Evolutionary conservation across 2,797 vertebrate genomes (phyloP), one percentile per base, ranked within the genome.

Genomic region (Gymnodraco acuticeps): DNA sequence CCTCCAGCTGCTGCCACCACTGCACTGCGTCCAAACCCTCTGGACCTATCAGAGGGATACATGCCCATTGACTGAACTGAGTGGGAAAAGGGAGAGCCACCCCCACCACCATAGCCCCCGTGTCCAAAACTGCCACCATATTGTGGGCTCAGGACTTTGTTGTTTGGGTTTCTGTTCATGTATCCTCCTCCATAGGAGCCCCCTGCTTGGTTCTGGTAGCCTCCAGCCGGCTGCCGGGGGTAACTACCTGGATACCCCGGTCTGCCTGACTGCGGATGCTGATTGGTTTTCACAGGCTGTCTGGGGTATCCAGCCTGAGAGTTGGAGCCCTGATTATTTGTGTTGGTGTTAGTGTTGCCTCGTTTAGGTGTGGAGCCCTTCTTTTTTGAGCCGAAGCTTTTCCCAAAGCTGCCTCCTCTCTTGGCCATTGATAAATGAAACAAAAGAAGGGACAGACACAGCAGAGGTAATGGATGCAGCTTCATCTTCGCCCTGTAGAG

Each of bases 121-220:
- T 88, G 86, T 3, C 89, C 92, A 71, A 82, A 93, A 17, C 85
- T 89, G 41, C 91, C 59, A 6, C 90, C 90, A 48, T 93, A 95
- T 4, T 65, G 88, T 64, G 95, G 95, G 72, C 93, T 95, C 59
- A 93, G 72, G 69, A 95, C 83, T 76, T 56, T 83, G 75, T 95
- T 95, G 46, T 92, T 92, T 41, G 95, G 94, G 76, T 95, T 95
- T 1, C 87, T 65, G 82, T 95, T 95, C 12, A 94, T 82, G 70
- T 93, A 90, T 10, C 90, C 89, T n/a, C n/a, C n/a, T n/a, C n/a
- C n/a, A n/a, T n/a, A n/a, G n/a, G n/a, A n/a, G n/a, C n/a, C n/a
- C n/a, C n/a, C n/a, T n/a, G n/a, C n/a, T n/a, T n/a, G n/a, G n/a
- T n/a, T n/a, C n/a, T n/a, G n/a, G n/a, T n/a, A n/a, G n/a, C n/a